Conservation (phyloP, 2,888 invertebrate species). For the Xestia rhomboidea region DNA sequence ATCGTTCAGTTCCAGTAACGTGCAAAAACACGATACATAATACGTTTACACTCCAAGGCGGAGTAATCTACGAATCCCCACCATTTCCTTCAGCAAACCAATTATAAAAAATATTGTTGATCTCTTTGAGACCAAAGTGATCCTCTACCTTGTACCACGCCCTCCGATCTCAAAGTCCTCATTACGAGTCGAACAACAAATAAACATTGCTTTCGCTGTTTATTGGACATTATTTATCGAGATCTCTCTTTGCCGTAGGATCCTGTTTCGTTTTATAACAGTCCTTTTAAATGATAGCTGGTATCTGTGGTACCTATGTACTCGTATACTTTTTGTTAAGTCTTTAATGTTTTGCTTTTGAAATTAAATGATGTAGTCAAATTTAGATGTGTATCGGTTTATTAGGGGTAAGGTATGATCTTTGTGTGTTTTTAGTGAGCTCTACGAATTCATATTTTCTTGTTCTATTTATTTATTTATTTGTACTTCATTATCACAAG, state of each 20-base stretch:
- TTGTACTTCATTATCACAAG: not conserved
- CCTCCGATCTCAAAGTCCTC: conserved; percentile 71
- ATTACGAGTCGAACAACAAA: conserved; percentile 84
- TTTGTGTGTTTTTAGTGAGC: not conserved
- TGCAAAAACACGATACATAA: not conserved
- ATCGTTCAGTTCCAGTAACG: not conserved
- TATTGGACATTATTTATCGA: conserved; percentile 83
- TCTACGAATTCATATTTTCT: not conserved
- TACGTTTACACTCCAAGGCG: not conserved
- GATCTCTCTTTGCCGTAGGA: conserved; percentile 62
- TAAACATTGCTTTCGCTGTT: conserved; percentile 79
- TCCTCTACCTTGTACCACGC: conserved; percentile 53
- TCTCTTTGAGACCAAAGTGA: not conserved
- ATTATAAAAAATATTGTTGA: not conserved
- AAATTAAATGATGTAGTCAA: conserved; percentile 1
- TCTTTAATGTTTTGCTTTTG: conserved; percentile 26
- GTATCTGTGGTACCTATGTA: not conserved
- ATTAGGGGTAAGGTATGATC: not conserved
- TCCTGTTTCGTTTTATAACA: conserved; percentile 53
- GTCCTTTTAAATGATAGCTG: conserved; percentile 26
- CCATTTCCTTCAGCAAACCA: not conserved
- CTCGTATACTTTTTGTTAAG: conserved; percentile 15
- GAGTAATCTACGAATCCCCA: not conserved
- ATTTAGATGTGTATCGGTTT: not conserved
- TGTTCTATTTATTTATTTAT: too few species aligned